phyloP scores from a whole-genome alignment of 2,797 vertebrate genomes.

The Denticeps clupeoides region DNA sequence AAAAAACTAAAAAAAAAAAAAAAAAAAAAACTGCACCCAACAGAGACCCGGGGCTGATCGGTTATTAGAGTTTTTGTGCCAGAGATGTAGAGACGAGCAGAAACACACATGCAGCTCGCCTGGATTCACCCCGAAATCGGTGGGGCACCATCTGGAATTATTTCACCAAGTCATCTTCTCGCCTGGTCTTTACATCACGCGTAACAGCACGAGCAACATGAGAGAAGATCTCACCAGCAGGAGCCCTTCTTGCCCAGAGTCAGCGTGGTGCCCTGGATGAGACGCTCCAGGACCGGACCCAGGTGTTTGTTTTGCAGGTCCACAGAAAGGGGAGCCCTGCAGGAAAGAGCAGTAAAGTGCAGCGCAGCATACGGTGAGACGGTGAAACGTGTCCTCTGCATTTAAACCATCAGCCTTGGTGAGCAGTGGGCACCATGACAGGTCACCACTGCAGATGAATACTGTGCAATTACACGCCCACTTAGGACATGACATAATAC shows the following conservation, averaged over 20 bases:
- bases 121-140: constrained; percentile 48
- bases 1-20: no score
- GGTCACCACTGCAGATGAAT: no score
- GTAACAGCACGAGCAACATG: no score
- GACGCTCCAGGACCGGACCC: constrained; percentile 56
- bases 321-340: constrained; percentile 71
- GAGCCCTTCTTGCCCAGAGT: constrained; percentile 74
- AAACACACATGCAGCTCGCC: constrained; percentile 39
- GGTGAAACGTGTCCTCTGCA: no score
- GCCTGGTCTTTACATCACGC: no score
- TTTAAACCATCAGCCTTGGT: no score
- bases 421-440: no score
- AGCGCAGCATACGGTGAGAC: no score
- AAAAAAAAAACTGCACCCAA: not conserved
- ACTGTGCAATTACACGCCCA: no score
- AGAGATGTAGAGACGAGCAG: constrained; percentile 56
- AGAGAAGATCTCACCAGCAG: constrained; percentile 71
- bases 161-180: no score
- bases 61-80: constrained; percentile 30
- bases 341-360: not conserved
- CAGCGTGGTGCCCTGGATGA: constrained; percentile 69
- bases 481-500: no score
- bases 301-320: constrained; percentile 70
- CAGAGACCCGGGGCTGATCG: not conserved
- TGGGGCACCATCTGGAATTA: constrained; percentile 41